Percentiles rank a stretch among this genome's conserved stretches.
Evolutionary conservation across 1,140 invertebrate species (phyloP).

Genomic region (Cydia splendana): DNA sequence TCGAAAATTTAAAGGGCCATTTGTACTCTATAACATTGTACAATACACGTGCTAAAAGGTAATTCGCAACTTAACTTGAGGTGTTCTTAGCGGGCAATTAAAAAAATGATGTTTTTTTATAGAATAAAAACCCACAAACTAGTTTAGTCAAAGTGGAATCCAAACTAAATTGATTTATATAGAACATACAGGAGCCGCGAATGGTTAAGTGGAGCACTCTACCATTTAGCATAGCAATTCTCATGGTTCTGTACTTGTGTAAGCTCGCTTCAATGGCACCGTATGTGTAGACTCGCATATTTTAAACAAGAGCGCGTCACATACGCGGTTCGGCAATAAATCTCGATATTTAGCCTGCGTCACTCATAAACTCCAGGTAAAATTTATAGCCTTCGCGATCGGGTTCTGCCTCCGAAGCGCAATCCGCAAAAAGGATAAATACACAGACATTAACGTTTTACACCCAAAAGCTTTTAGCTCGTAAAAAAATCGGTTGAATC

Average conservation of each 20-base stretch:
- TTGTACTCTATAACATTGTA: no score
- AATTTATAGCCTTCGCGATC: conserved; percentile 42
- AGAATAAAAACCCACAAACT: no score
- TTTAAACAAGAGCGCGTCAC: neutral
- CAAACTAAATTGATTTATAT: conserved; percentile 3
- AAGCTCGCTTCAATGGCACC: neutral
- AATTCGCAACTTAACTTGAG: no score
- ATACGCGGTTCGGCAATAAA: neutral
- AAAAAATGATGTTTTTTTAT: no score
- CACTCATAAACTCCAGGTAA: conserved; percentile 33
- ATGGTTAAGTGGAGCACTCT: conserved; percentile 8
- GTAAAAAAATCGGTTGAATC: conserved; percentile 52
- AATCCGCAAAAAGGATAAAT: conserved; percentile 52
- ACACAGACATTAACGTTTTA: conserved; percentile 65
- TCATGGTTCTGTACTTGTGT: neutral
- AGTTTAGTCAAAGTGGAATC: neutral
- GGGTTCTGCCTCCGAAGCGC: conserved; percentile 41
- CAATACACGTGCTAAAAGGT: no score
- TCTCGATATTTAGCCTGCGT: conserved; percentile 17
- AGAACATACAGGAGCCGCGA: neutral
- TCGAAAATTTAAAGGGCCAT: no score
- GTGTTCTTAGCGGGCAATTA: no score
- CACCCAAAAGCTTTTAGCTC: conserved; percentile 67
- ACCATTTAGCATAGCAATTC: conserved; percentile 14
- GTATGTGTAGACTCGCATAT: neutral